A percentile compares a stretch with the other conserved stretches of the same genome.
Evolutionary conservation across 2,888 invertebrate species (phyloP).

Genomic region (Temnothorax rugatulus): DNA sequence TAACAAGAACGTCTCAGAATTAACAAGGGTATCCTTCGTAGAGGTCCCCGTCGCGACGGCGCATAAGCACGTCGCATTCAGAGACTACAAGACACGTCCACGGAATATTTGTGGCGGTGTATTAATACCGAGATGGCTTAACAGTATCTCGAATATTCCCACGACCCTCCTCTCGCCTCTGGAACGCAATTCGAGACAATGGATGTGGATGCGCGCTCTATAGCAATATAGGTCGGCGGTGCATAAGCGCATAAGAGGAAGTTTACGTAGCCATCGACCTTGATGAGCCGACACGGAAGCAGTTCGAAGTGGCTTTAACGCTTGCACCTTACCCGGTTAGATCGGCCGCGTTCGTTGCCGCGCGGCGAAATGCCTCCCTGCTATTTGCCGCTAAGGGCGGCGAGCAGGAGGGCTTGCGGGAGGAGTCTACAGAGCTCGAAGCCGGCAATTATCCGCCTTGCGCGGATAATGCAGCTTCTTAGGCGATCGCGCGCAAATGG

Average conservation of each 20-base stretch:
- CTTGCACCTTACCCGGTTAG: conserved; percentile 17
- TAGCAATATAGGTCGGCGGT: conserved; percentile 6
- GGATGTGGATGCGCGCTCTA: conserved; percentile 11
- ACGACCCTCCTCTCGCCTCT: background rate
- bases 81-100: background rate
- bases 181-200: conserved; percentile 5
- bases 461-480: conserved; percentile 63
- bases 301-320: conserved; percentile 55
- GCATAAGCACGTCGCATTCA: conserved; percentile 1
- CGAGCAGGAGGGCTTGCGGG: background rate
- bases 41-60: background rate
- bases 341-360: background rate
- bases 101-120: background rate
- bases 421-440: conserved; percentile 56
- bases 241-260: conserved; percentile 48
- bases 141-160: conserved; percentile 15
- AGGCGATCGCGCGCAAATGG: conserved; percentile 59
- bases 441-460: conserved; percentile 63
- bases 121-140: conserved; percentile 18
- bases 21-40: background rate
- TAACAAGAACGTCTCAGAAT: conserved; percentile 6
- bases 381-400: conserved; percentile 29
- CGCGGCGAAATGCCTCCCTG: conserved; percentile 9
- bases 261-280: conserved; percentile 69
- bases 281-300: conserved; percentile 59